A percentile compares a stretch with the other conserved stretches of the same genome.
These are phyloP conservation scores for Neogobius melanostomus DNA, from an alignment of 2,113 vertebrate species.

Conservation along the genomic window DNA sequence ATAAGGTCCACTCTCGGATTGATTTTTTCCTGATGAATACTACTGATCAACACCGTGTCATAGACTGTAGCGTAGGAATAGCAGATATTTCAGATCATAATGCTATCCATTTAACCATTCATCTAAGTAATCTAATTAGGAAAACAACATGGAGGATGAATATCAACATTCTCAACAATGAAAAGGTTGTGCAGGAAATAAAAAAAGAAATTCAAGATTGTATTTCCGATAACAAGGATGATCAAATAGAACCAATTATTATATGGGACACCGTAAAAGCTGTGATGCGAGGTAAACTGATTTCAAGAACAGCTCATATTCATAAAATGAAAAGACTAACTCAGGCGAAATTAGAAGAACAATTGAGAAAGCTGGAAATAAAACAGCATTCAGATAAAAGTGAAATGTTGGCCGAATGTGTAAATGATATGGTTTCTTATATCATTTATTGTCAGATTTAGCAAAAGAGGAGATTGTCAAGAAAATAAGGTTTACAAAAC, in stretches of 20 bases:
- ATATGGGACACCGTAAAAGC: too few relatives aligned
- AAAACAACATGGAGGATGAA: background rate
- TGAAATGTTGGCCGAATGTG: background rate
- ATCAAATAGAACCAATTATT: too few relatives aligned
- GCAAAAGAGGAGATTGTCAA: background rate
- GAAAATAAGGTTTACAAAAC: background rate
- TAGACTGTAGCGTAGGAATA: too few relatives aligned
- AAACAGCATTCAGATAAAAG: background rate
- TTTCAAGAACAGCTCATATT: too few relatives aligned
- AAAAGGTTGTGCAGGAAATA: background rate
- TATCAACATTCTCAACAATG: background rate
- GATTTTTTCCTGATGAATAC: too few relatives aligned
- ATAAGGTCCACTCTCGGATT: too few relatives aligned
- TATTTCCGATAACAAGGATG: too few relatives aligned
- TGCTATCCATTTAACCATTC: background rate
- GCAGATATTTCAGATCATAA: too few relatives aligned
- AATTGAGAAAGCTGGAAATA: background rate
- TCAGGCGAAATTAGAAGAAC: background rate
- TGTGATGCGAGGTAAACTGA: too few relatives aligned
- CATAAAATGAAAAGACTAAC: too few relatives aligned
- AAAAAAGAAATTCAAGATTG: constrained; percentile 5
- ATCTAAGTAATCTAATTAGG: background rate
- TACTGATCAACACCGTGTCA: too few relatives aligned
- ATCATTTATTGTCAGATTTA: background rate
- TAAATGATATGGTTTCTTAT: background rate